A percentile compares a stretch with the other conserved stretches of the same genome.
These are phyloP conservation scores for Mactra quadrangularis DNA, from an alignment of 1,140 invertebrate genomes.

Conservation along the genomic window DNA sequence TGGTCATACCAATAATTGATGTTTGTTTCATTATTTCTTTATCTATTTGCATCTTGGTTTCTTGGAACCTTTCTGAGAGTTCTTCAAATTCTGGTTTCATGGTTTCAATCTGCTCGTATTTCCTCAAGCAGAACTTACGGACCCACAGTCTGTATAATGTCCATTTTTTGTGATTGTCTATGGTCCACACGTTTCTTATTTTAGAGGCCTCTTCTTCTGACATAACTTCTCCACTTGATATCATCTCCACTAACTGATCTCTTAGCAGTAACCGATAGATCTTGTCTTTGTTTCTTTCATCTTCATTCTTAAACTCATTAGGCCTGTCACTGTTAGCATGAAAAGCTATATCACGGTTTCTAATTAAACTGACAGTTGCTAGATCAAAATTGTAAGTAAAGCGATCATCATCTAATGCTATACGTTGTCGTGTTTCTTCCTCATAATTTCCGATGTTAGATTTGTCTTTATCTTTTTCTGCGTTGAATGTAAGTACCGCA, in stretches of 20 bases:
- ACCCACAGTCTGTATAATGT: slow-evolving; percentile 79
- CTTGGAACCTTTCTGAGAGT: slow-evolving; percentile 55
- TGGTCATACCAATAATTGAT: slow-evolving; percentile 79
- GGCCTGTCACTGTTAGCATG: background rate
- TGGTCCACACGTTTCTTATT: slow-evolving; percentile 71
- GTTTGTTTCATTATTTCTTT: slow-evolving; percentile 74
- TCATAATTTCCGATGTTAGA: background rate
- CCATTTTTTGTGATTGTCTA: slow-evolving; percentile 75
- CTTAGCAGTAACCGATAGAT: no score
- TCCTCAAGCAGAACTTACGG: slow-evolving; percentile 41
- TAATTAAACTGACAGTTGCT: background rate
- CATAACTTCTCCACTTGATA: slow-evolving; percentile 51
- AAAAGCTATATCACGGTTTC: background rate
- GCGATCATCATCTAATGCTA: background rate
- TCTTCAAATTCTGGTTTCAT: slow-evolving; percentile 56
- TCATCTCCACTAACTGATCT: background rate
- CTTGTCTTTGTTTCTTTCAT: no score
- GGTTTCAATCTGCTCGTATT: slow-evolving; percentile 57
- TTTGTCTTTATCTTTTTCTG: background rate
- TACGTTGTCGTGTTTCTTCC: no score
- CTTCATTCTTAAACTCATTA: background rate
- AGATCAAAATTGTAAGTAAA: no score
- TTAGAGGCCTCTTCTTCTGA: slow-evolving; percentile 42
- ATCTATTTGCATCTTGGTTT: slow-evolving; percentile 68
- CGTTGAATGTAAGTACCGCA: no score